These are phyloP conservation scores for Desoria tigrina DNA, from an alignment of 2,888 invertebrate genomes.

Conservation along the genomic window DNA sequence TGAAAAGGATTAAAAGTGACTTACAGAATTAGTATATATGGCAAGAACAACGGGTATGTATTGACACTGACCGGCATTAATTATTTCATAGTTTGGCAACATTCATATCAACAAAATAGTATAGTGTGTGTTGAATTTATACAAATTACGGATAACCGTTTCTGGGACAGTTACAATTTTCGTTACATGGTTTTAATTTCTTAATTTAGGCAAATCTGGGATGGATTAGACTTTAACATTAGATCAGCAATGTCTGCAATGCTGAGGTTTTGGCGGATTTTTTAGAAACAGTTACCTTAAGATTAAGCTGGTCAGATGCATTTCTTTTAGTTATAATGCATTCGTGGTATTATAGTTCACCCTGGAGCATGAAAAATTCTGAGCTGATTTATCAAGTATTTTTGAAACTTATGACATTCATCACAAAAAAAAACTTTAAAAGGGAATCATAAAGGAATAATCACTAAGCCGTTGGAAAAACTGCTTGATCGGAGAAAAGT, in stretches of 20 bases:
- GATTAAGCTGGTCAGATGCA: too few species aligned
- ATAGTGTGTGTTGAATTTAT: not conserved
- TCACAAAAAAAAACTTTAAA: too few species aligned
- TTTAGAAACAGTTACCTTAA: not conserved
- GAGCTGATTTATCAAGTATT: too few species aligned
- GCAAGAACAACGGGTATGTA: not conserved
- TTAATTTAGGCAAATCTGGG: slow-evolving; percentile 21
- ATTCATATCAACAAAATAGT: too few species aligned
- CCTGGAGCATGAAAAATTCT: too few species aligned
- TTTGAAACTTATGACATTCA: too few species aligned
- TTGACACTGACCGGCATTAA: not conserved
- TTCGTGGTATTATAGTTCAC: too few species aligned
- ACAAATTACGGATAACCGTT: not conserved
- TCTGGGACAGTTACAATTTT: not conserved
- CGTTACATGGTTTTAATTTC: too few species aligned
- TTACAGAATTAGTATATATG: not conserved
- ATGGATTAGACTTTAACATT: slow-evolving; percentile 20
- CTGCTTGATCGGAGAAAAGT: too few species aligned
- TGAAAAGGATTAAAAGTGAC: slow-evolving; percentile 2
- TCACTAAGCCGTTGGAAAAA: too few species aligned
- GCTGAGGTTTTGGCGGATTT: not conserved
- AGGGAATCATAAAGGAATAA: too few species aligned
- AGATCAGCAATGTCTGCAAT: slow-evolving; percentile 1
- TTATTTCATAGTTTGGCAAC: not conserved
- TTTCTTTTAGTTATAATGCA: too few species aligned